Evolutionary conservation across 1,140 invertebrate genomes (phyloP).

Genomic region (Arctopsyche grandis): DNA sequence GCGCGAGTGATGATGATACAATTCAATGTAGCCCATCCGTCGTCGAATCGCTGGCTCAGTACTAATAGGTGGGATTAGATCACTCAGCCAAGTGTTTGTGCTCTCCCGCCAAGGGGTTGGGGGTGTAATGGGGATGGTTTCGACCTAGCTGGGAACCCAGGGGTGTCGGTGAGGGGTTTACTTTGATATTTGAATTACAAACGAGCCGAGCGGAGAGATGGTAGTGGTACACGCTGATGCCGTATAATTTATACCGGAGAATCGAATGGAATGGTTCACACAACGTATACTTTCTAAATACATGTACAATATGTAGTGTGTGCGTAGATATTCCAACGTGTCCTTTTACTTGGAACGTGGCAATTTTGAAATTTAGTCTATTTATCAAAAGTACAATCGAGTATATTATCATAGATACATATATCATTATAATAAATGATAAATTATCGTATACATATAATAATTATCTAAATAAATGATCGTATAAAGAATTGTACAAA

Average conservation of each 20-base stretch:
- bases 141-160: background rate
- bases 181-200: constrained; percentile 42
- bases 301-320: background rate
- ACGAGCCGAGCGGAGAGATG: background rate
- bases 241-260: constrained; percentile 28
- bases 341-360: too few relatives aligned
- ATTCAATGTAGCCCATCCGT: constrained; percentile 11
- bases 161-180: constrained; percentile 2
- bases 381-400: too few relatives aligned
- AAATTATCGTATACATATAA: too few relatives aligned
- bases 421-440: too few relatives aligned
- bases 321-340: background rate
- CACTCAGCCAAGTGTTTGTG: constrained; percentile 39
- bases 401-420: too few relatives aligned
- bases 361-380: too few relatives aligned
- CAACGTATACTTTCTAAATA: background rate
- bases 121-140: constrained; percentile 1
- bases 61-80: constrained; percentile 42
- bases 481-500: too few relatives aligned
- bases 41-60: constrained; percentile 15
- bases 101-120: background rate
- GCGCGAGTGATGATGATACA: constrained; percentile 24
- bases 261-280: constrained; percentile 1
- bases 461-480: too few relatives aligned
- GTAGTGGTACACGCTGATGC: background rate